Evolutionary conservation across 2,888 invertebrate species (phyloP), one percentile per base, ranked within the genome.

Genomic region (Agrotis ipsilon): DNA sequence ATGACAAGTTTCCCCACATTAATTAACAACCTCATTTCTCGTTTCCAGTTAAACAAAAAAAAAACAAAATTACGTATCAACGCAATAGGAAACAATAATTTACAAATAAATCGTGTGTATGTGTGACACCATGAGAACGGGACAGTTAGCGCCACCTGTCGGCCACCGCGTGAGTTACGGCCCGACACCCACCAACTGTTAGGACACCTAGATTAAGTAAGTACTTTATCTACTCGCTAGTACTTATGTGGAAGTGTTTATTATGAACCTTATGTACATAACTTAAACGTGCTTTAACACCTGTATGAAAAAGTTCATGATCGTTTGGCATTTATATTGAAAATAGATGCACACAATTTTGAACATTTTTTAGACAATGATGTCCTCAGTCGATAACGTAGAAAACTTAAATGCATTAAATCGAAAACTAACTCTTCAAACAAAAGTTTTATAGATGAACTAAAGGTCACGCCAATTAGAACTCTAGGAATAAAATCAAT

Each of bases 141-240:
- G 24, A 71, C 80, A 45, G 45, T 45, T 49, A 80, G 63, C 75
- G 78, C 78, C 78, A 78, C 60, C 78, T 78, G 62, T 69, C 75
- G 78, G 60, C 32, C 51, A 13, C 27, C 48, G 59, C 55, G 76
- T 59, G 76, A 80, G 75, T 80, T 70, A 80, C 63, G 63, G 49
- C 32, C 27, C 21, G 63, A 57, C 19, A 59, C 39, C 39, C 48
- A 27, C 39, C 52, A 39, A 66, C 73, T 65, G 64, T 61, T 76
- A 46, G 54, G 58, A 55, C 59, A 43, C 60, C 19, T 75, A 75
- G 68, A 74, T 75, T 68, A 68, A 46, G 48, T 73, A 75, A 66
- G 51, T 75, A 68, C 76, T 57, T 68, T 52, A 68, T 74, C 51
- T 74, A 68, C 52, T 19, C 19, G 24, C 11, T 1, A 32, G 43